Evolutionary conservation across 2,797 vertebrate species (phyloP).

Genomic region (Ammospiza maritima): DNA sequence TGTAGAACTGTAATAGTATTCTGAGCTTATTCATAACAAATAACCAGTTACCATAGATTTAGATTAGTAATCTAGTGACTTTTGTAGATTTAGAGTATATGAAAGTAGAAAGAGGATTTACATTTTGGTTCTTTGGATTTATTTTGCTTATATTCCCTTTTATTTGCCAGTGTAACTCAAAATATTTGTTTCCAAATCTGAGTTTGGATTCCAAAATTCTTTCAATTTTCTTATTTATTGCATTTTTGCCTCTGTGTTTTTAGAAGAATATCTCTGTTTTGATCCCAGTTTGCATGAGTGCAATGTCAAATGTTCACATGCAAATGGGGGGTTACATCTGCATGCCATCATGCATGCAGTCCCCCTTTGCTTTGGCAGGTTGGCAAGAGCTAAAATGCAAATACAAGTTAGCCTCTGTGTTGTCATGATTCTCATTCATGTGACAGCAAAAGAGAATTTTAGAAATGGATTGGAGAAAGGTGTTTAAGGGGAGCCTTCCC

Average conservation of each 20-base stretch:
- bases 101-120: background rate
- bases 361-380: background rate
- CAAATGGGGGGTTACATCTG: background rate
- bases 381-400: background rate
- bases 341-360: background rate
- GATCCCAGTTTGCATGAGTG: background rate
- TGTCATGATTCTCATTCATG: background rate
- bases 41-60: background rate
- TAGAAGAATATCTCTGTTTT: background rate
- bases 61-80: background rate
- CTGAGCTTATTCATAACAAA: background rate
- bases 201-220: background rate
- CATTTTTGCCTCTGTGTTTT: background rate
- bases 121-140: background rate
- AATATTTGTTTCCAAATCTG: background rate
- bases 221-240: background rate
- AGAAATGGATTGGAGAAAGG: background rate
- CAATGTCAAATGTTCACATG: background rate
- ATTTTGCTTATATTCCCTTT: background rate
- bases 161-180: background rate
- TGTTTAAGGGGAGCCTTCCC: background rate
- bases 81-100: background rate
- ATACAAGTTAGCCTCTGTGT: background rate
- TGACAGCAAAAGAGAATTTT: constrained; percentile 3
- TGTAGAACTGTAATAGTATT: background rate